A percentile compares a stretch with the other conserved stretches of the same genome.
These are phyloP conservation scores for Maniola jurtina DNA, from an alignment of 1,140 invertebrate species.

Conservation along the genomic window DNA sequence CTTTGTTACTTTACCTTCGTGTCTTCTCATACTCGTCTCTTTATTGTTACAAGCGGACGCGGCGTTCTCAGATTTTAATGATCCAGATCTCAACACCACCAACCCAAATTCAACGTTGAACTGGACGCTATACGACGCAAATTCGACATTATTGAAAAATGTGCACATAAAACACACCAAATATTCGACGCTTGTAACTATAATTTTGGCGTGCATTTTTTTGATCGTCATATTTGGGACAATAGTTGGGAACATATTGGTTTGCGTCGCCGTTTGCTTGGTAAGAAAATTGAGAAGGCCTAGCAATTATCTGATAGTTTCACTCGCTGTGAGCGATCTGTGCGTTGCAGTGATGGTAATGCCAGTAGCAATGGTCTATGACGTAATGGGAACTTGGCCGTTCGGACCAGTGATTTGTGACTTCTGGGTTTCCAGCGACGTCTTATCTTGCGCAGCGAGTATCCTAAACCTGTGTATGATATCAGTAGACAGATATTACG, in stretches of 20 bases:
- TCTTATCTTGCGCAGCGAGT: constrained; percentile 90
- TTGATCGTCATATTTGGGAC: constrained; percentile 89
- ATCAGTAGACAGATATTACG: constrained; percentile 92
- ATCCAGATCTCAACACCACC: constrained; percentile 48
- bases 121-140: constrained; percentile 61
- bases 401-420: constrained; percentile 92
- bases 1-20: constrained; percentile 77
- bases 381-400: constrained; percentile 90
- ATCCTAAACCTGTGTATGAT: constrained; percentile 96
- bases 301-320: constrained; percentile 94
- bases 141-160: constrained; percentile 46
- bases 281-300: constrained; percentile 91
- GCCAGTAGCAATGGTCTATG: constrained; percentile 91
- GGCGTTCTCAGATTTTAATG: constrained; percentile 51
- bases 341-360: constrained; percentile 91
- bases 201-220: constrained; percentile 85
- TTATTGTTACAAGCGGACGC: constrained; percentile 53
- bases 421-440: constrained; percentile 91
- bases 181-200: constrained; percentile 76
- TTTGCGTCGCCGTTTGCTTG: constrained; percentile 92
- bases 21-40: constrained; percentile 70
- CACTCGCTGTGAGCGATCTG: constrained; percentile 92
- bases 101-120: constrained; percentile 55
- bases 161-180: constrained; percentile 67
- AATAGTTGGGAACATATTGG: constrained; percentile 92